Evolutionary conservation across 2,888 invertebrate species (phyloP), one percentile per base, ranked within the genome.

Genomic region (Ophion costatus): DNA sequence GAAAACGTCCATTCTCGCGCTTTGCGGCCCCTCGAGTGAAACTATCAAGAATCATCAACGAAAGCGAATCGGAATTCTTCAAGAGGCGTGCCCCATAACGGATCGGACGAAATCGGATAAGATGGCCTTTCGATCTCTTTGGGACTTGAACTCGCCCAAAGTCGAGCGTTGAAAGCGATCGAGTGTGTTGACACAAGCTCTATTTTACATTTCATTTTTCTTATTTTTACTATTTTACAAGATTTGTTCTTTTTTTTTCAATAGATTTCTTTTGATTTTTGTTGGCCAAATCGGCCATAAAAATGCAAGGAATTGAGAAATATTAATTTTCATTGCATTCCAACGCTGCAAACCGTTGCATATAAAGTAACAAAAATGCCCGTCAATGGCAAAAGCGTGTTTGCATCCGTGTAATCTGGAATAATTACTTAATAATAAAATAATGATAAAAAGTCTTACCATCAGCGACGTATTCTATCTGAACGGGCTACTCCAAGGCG

Each of bases 41-140:
- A 67, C 64, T 24, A 57, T 67, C 73, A 63, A 51, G 64, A 38
- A 38, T 59, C 74, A 59, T 56, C 75, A 42, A 84, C 82, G 81
- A 81, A 81, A 81, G 78, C 78, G 84, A 84, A 63, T 70, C 74
- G 76, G 75, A 75, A 78, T 84, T 75, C 74, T 45, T 45, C n/a
- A 5, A 57, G n/a, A 74, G 61, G n/a, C 64, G 11, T 69, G 73
- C 17, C 51, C 76, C 57, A 6, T 33, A 66, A 22, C 5, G n/a
- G n/a, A 76, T 66, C 56, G n/a, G n/a, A 67, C 66, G 56, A 66
- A 66, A 38, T 66, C 56, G 11, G 17, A 56, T 38, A 56, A 66
- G 22, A 29, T 22, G 11, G 66, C 20, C n/a, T 29, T 42, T 42
- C 11, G 11, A 38, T 22, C 14, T 42, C 29, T 70, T 33, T 59